These are phyloP conservation scores for Copidosoma floridanum DNA, from an alignment of 1,140 invertebrate genomes.

Conservation along the genomic window DNA sequence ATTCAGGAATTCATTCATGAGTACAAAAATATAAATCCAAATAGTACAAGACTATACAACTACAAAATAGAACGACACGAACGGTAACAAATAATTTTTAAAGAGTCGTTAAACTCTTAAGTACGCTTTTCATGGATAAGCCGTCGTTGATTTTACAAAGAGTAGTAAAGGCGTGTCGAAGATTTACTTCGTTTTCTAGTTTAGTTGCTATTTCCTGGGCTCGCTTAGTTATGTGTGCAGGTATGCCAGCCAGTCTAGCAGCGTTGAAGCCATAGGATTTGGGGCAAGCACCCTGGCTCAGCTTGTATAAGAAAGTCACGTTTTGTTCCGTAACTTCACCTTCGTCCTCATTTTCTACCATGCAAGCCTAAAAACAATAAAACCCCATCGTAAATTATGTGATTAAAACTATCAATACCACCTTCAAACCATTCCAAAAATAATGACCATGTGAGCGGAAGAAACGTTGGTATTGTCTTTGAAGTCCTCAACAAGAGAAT, in stretches of 20 bases:
- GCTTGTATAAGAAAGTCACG: slow-evolving; percentile 96
- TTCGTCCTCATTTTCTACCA: slow-evolving; percentile 83
- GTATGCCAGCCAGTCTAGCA: slow-evolving; percentile 87
- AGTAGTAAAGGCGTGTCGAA: slow-evolving; percentile 50
- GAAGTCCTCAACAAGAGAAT: slow-evolving; percentile 87
- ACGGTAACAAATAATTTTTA: too few species aligned
- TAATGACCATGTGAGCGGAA: slow-evolving; percentile 86
- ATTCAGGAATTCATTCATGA: too few species aligned
- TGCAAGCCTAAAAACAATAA: slow-evolving; percentile 73
- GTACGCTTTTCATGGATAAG: not conserved
- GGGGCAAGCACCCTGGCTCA: slow-evolving; percentile 87
- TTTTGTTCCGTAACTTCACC: slow-evolving; percentile 80
- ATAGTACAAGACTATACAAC: too few species aligned
- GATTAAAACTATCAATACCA: not conserved
- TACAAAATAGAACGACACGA: too few species aligned
- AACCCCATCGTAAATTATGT: too few species aligned
- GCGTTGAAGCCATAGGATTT: slow-evolving; percentile 99
- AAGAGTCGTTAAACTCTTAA: too few species aligned
- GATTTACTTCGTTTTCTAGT: slow-evolving; percentile 63
- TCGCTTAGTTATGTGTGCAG: slow-evolving; percentile 64
- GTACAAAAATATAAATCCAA: too few species aligned
- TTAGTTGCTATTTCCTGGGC: slow-evolving; percentile 67
- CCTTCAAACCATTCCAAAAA: not conserved
- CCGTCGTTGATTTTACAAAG: slow-evolving; percentile 36
- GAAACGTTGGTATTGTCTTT: slow-evolving; percentile 67